Evolutionary conservation across 2,797 vertebrate species (phyloP).

Genomic region (Danio jaintianensis): DNA sequence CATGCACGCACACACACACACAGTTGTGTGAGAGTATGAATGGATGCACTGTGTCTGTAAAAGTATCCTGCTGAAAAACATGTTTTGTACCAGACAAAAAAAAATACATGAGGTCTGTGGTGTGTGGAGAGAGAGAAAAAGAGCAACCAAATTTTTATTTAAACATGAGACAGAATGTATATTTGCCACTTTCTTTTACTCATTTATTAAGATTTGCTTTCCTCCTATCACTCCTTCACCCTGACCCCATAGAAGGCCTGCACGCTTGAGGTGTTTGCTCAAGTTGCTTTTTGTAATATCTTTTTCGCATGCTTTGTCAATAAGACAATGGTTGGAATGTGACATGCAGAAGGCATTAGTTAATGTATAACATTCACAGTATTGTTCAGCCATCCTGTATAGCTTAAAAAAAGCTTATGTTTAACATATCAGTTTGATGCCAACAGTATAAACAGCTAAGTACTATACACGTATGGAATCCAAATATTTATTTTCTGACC

Average conservation of each 20-base stretch:
- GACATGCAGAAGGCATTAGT: conserved; percentile 1
- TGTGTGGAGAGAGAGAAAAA: conserved; percentile 34
- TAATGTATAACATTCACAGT: background rate
- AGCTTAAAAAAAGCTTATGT: background rate
- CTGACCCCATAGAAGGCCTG: conserved; percentile 41
- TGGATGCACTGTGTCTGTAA: conserved; percentile 65
- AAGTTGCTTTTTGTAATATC: background rate
- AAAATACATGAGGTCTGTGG: conserved; percentile 47
- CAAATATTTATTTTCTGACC: background rate
- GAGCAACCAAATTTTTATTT: conserved; percentile 56
- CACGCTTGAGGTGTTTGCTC: conserved; percentile 71
- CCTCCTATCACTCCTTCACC: background rate
- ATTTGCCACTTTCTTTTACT: background rate
- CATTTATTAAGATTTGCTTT: background rate
- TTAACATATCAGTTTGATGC: background rate
- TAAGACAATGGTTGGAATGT: conserved; percentile 25
- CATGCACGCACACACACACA: conserved; percentile 6
- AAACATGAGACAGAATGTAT: conserved; percentile 30
- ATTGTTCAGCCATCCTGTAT: background rate
- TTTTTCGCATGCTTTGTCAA: conserved; percentile 2
- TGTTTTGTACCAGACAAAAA: conserved; percentile 67
- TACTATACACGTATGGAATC: background rate
- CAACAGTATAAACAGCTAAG: background rate
- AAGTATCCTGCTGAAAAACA: conserved; percentile 67
- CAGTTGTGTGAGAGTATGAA: conserved; percentile 61